Evolutionary conservation across 2,797 vertebrate genomes (phyloP).

Genomic region (Dicrostonyx torquatus): DNA sequence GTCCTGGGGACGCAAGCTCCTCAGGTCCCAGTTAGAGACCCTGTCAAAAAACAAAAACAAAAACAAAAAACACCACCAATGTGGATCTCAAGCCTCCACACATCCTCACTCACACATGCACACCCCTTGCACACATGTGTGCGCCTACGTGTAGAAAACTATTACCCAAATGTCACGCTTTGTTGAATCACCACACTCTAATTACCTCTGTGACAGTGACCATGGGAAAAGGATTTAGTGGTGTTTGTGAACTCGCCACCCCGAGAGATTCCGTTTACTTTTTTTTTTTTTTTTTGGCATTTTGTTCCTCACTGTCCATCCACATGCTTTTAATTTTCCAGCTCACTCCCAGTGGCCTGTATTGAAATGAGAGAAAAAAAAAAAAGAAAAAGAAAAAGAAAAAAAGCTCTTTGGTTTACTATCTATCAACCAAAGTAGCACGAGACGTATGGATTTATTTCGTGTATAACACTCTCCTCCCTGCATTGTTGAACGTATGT

Average conservation of each 20-base stretch:
- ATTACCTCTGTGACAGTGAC: background rate
- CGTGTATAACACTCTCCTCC: background rate
- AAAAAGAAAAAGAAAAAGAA: background rate
- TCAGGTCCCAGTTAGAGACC: background rate
- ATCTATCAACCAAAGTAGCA: constrained; percentile 15
- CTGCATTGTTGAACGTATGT: background rate
- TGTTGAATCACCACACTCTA: background rate
- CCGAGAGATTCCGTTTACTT: too few species aligned
- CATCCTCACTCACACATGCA: background rate
- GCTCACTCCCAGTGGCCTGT: background rate
- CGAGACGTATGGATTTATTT: background rate
- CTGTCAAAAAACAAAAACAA: background rate
- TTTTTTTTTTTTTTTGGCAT: background rate
- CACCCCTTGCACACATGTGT: background rate
- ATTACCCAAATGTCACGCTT: background rate
- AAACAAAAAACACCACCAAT: too few species aligned
- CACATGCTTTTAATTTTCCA: background rate
- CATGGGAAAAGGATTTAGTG: background rate
- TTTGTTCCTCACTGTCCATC: background rate
- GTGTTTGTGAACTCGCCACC: background rate
- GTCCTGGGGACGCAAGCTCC: background rate
- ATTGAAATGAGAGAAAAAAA: background rate
- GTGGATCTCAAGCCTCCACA: background rate
- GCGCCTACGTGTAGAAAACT: background rate
- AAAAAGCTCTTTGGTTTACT: constrained; percentile 10